A percentile compares a stretch with the other conserved stretches of the same genome.
Evolutionary conservation across 2,797 vertebrate species (phyloP).

Genomic region (Sebastes vulpes): DNA sequence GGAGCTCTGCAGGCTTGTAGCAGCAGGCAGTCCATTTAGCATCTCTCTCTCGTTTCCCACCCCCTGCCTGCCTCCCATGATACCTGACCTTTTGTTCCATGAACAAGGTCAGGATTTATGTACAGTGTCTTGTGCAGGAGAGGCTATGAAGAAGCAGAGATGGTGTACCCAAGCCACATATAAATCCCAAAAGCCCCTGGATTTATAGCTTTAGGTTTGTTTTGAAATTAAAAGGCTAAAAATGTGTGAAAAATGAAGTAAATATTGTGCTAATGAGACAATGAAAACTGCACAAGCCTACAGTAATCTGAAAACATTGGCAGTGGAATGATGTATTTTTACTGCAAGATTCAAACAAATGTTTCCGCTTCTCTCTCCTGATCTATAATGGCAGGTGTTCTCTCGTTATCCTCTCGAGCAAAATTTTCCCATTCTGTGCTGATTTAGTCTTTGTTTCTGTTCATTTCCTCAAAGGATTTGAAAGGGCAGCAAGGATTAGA

Average conservation of each 20-base stretch:
- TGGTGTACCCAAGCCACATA: not conserved
- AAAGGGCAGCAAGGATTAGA: slow-evolving; percentile 47
- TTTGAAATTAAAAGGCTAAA: not conserved
- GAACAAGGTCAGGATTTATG: slow-evolving; percentile 23
- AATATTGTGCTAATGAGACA: not conserved
- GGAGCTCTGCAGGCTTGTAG: slow-evolving; percentile 28
- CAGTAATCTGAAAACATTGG: not conserved
- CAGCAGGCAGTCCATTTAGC: slow-evolving; percentile 33
- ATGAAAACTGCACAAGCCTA: not conserved
- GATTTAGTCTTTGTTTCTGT: slow-evolving; percentile 27
- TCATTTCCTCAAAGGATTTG: slow-evolving; percentile 45
- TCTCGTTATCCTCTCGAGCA: slow-evolving; percentile 21
- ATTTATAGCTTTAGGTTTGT: not conserved
- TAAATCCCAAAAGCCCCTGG: not conserved
- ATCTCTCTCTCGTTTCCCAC: slow-evolving; percentile 9
- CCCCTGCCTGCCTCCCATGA: slow-evolving; percentile 33
- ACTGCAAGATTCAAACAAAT: not conserved
- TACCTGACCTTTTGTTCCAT: slow-evolving; percentile 36
- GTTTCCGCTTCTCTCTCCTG: not conserved
- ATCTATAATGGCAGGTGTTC: slow-evolving; percentile 23
- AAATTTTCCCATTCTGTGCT: not conserved
- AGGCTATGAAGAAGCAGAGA: not conserved
- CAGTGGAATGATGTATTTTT: not conserved
- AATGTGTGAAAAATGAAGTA: not conserved
- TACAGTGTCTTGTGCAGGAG: not conserved